phyloP scores from a whole-genome alignment of 2,113 vertebrate genomes.

The Rhinolophus ferrumequinum region DNA sequence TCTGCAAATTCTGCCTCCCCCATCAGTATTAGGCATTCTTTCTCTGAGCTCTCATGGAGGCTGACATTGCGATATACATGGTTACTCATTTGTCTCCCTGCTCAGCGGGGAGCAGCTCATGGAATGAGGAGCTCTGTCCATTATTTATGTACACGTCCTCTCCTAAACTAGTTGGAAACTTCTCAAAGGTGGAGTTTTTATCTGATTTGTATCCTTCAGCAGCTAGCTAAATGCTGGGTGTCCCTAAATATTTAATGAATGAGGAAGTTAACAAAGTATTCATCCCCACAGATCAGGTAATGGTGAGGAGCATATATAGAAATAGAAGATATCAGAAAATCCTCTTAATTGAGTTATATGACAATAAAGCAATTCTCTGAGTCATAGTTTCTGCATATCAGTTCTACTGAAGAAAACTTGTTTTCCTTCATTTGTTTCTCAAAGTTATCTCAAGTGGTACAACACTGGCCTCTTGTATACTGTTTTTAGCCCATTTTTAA shows the following conservation, averaged over 20 bases:
- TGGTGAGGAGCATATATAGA: neutral
- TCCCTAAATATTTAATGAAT: neutral
- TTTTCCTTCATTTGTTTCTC: slow-evolving; percentile 47
- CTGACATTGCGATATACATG: neutral
- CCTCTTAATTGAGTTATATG: neutral
- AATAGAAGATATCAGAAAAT: slow-evolving; percentile 15
- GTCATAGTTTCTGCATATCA: neutral
- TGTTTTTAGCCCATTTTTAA: neutral
- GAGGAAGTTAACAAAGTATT: neutral
- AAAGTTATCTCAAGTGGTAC: neutral
- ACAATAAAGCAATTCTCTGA: neutral
- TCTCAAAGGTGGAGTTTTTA: neutral
- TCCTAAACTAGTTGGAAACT: neutral
- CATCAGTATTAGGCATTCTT: neutral
- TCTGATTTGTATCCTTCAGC: neutral
- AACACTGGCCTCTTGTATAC: neutral
- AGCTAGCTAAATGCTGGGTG: neutral
- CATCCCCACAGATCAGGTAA: neutral
- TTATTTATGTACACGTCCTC: neutral
- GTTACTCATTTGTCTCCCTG: neutral
- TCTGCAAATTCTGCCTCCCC: neutral
- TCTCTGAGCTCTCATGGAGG: neutral
- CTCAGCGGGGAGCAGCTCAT: neutral
- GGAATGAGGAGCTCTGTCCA: neutral
- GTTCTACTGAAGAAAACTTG: neutral